Evolutionary conservation across 2,113 vertebrate species (phyloP).

Genomic region (Himantopus leucocephalus): DNA sequence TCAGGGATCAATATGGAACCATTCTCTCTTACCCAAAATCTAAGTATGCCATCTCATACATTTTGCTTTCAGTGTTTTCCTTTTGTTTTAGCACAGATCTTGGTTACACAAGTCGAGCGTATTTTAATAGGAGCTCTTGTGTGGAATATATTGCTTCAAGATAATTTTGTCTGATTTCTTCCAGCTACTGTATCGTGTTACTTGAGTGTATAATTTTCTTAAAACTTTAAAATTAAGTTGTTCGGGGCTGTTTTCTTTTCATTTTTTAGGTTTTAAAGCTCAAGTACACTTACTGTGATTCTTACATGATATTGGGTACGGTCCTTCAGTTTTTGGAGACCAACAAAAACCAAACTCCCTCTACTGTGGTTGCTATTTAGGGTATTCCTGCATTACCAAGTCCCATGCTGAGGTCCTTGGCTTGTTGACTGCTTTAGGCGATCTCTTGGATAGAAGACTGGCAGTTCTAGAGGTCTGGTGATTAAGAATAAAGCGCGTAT

Average conservation of each 20-base stretch:
- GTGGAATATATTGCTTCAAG: background rate
- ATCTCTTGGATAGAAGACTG: background rate
- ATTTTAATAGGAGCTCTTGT: background rate
- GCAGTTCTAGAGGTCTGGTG: background rate
- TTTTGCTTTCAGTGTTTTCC: background rate
- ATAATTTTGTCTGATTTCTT: background rate
- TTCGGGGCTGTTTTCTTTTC: background rate
- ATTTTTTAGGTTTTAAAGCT: background rate
- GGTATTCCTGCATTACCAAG: background rate
- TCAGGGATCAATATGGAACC: background rate
- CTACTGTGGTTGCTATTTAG: background rate
- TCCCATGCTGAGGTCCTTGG: background rate
- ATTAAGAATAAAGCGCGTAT: background rate
- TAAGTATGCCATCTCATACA: background rate
- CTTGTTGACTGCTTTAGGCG: background rate
- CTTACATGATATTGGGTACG: background rate
- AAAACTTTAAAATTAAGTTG: background rate
- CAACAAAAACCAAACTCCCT: background rate
- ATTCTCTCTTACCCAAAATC: background rate
- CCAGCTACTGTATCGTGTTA: background rate
- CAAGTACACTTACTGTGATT: background rate
- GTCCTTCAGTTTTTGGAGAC: background rate
- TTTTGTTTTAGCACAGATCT: background rate
- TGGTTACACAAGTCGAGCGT: fast-evolving
- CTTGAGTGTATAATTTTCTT: background rate